Evolutionary conservation across 2,888 invertebrate genomes (phyloP).

Genomic region (Clanis bilineata): DNA sequence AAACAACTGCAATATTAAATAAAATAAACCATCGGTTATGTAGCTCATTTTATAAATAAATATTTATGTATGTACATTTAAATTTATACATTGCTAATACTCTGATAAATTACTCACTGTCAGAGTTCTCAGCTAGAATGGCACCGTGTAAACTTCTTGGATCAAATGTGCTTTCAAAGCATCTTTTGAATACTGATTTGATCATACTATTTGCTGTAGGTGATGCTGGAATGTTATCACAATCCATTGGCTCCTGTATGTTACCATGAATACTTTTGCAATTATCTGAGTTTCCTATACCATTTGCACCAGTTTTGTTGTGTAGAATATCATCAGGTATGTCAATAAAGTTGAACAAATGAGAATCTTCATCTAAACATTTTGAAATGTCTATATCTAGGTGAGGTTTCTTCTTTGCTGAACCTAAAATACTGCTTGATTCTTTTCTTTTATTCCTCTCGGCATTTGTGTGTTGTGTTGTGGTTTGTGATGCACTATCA

Average conservation of each 20-base stretch:
- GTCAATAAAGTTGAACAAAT: conserved; percentile 74
- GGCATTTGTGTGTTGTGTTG: conserved; percentile 65
- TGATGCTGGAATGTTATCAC: conserved; percentile 82
- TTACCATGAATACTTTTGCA: conserved; percentile 21
- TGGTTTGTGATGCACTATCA: conserved; percentile 65
- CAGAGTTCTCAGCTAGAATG: conserved; percentile 88
- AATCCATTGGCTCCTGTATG: conserved; percentile 41
- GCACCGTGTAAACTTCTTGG: conserved; percentile 81
- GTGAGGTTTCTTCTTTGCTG: conserved; percentile 65
- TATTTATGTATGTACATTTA: conserved; percentile 16
- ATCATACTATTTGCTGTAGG: conserved; percentile 83
- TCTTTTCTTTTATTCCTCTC: conserved; percentile 57
- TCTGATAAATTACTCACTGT: conserved; percentile 73
- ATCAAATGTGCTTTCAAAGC: conserved; percentile 88
- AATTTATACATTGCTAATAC: conserved; percentile 9
- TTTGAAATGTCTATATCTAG: conserved; percentile 62
- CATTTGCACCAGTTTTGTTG: conserved; percentile 32
- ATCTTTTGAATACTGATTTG: conserved; percentile 86
- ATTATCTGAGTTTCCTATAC: conserved; percentile 27
- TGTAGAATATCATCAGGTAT: conserved; percentile 54
- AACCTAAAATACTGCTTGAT: conserved; percentile 34
- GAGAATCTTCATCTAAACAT: conserved; percentile 74
- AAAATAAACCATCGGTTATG: not conserved
- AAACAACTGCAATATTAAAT: no score
- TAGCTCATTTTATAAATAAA: not conserved